Evolutionary conservation across 2,797 vertebrate genomes (phyloP), one percentile per base, ranked within the genome.

Genomic region (Lacerta agilis): DNA sequence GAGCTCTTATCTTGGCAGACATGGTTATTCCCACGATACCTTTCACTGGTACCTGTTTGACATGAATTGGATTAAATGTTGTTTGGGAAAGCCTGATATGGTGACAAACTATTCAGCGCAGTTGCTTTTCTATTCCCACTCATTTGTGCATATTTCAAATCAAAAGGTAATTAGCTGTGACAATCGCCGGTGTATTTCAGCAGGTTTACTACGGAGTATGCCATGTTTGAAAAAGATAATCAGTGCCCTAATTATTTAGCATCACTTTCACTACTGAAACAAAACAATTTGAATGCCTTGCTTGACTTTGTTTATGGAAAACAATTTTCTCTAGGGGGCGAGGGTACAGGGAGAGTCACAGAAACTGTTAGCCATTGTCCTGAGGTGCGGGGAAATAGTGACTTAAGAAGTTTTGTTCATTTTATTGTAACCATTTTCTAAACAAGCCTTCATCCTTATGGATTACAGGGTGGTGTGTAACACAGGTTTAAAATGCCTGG

Each of bases 1-100:
- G n/a, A 69, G 66, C 13, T 91, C 67, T 94, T 96, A 94, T 83
- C 94, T 93, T 90, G 55, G 88, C 77, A 55, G 86, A 84, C 90
- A 89, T 94, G 87, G 71, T 82, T 91, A 91, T 88, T 95, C 92
- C 92, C 89, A 88, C 49, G 89, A 87, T 75, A 92, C 20, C 25
- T 92, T 79, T 90, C 77, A 87, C 85, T 89, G 86, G 87, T 69
- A 91, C 89, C 49, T 78, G 64, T 90, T 92, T 92, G 67, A 90
- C 18, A 1, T 17, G 67, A 73, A 90, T 71, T 92, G 64, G 79
- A 94, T 92, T 87, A 89, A 94, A 93, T 75, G 67, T 58, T 87
- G 36, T 84, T 92, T 88, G 43, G 72, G 87, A 27, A 10, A 90
- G 13, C 18, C 43, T 85, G 83, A 88, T 61, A 88, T 3, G 67